These are phyloP conservation scores for Hofmannophila pseudospretella DNA, from an alignment of 2,888 invertebrate species.

Conservation along the genomic window DNA sequence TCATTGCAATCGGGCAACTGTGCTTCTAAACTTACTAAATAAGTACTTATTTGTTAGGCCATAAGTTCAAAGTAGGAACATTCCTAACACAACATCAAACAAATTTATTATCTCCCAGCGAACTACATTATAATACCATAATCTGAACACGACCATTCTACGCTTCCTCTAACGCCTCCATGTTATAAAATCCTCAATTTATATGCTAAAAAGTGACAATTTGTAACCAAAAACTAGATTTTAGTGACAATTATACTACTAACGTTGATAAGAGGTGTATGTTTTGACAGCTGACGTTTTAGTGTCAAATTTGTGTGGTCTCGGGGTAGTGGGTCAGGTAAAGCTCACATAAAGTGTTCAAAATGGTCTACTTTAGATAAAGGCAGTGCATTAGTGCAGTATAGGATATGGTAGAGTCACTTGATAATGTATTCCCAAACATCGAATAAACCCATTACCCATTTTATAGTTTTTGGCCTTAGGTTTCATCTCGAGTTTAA, in stretches of 20 bases:
- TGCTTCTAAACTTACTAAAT: no score
- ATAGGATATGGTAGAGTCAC: background rate
- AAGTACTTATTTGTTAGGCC: no score
- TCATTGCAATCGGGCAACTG: no score
- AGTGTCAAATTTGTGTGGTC: slow-evolving; percentile 7
- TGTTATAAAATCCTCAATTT: slow-evolving; percentile 3
- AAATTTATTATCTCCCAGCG: background rate
- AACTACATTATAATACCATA: slow-evolving; percentile 11
- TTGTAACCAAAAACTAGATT: slow-evolving; percentile 10
- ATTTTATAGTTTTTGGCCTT: no score
- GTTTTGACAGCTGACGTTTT: slow-evolving; percentile 27
- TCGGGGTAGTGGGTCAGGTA: slow-evolving; percentile 10
- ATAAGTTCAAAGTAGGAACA: background rate
- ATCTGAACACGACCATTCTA: slow-evolving; percentile 18
- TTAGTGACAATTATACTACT: slow-evolving; percentile 7
- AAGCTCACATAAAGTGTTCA: slow-evolving; percentile 43
- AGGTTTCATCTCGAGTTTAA: no score
- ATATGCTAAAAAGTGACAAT: slow-evolving; percentile 9
- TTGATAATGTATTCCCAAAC: background rate
- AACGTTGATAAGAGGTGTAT: slow-evolving; percentile 10
- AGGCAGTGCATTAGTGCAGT: slow-evolving; percentile 25
- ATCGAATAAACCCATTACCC: no score
- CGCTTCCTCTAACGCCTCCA: background rate
- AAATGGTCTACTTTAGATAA: slow-evolving; percentile 49
- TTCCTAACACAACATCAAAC: background rate